These are phyloP conservation scores for Oedothorax gibbosus DNA, from an alignment of 1,140 invertebrate genomes.

Conservation along the genomic window DNA sequence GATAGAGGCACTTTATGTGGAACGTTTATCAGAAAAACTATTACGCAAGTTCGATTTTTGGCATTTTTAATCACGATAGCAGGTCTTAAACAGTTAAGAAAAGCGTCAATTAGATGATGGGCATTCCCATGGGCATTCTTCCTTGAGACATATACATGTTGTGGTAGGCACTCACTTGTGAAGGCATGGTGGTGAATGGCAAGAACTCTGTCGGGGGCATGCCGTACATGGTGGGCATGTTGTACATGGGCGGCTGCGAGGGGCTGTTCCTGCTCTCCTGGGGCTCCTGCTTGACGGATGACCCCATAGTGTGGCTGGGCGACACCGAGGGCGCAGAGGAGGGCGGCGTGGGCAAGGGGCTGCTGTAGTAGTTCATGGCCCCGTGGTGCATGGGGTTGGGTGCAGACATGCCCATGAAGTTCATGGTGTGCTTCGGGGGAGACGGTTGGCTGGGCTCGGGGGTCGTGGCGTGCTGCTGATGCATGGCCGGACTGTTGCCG, in stretches of 20 bases:
- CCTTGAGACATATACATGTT: background rate
- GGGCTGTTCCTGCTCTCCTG: background rate
- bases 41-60: no score
- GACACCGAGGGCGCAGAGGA: background rate
- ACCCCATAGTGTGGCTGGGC: background rate
- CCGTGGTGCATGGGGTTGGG: background rate
- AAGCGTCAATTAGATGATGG: background rate
- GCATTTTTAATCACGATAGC: no score
- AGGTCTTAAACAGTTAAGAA: no score
- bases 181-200: background rate
- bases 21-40: no score
- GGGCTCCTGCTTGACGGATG: background rate
- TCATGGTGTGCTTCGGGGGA: no score
- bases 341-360: background rate
- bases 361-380: background rate
- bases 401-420: background rate
- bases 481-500: background rate
- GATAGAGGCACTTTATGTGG: no score
- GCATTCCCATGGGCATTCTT: background rate
- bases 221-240: background rate
- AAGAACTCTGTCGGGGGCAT: background rate
- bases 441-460: background rate
- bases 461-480: background rate
- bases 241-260: background rate
- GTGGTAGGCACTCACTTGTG: background rate